phyloP scores from a whole-genome alignment of 2,113 vertebrate genomes.

The Symphodus melops region DNA sequence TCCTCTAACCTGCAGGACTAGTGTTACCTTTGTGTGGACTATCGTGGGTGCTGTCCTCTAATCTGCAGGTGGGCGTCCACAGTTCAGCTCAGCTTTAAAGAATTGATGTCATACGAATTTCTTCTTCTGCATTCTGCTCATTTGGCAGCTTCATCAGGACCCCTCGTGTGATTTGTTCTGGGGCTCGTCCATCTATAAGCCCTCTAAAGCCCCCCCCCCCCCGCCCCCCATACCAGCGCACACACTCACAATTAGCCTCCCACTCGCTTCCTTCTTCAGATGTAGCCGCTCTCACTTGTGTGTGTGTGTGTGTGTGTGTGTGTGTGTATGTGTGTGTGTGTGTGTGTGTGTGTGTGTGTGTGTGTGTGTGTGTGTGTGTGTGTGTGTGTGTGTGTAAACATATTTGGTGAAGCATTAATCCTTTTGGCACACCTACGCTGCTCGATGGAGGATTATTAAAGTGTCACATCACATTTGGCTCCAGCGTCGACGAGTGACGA shows the following conservation, averaged over 20 bases:
- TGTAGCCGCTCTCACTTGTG: neutral
- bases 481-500: neutral
- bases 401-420: slow-evolving; percentile 52
- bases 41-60: neutral
- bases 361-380: too few relatives aligned
- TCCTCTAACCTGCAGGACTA: too few relatives aligned
- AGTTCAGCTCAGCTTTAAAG: neutral
- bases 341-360: too few relatives aligned
- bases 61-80: slow-evolving; percentile 23
- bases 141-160: slow-evolving; percentile 18
- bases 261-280: slow-evolving; percentile 18
- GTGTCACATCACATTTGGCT: slow-evolving; percentile 55
- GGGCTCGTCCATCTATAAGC: slow-evolving; percentile 2
- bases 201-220: neutral
- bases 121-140: neutral
- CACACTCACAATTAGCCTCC: slow-evolving; percentile 34
- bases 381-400: neutral
- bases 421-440: slow-evolving; percentile 43
- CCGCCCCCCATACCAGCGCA: slow-evolving; percentile 2
- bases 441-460: slow-evolving; percentile 50
- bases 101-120: neutral
- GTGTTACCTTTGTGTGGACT: too few relatives aligned
- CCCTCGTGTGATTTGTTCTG: neutral
- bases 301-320: too few relatives aligned
- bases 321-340: too few relatives aligned